These are phyloP conservation scores for Morinoia aosen DNA, from an alignment of 2,888 invertebrate species.

Conservation along the genomic window DNA sequence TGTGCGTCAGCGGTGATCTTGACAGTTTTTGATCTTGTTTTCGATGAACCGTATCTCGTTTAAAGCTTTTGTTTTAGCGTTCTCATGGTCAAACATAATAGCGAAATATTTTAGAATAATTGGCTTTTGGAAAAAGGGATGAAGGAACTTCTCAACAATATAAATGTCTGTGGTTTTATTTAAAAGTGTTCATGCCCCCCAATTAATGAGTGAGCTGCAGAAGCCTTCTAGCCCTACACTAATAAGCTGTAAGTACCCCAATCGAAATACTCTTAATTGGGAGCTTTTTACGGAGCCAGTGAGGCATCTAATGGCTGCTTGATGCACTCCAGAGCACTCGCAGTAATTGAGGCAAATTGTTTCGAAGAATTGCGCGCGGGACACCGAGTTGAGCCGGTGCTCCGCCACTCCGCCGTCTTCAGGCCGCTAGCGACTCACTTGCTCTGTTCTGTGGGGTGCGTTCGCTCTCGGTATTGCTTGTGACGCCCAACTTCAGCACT, in stretches of 20 bases:
- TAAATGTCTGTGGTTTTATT: not conserved
- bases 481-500: not conserved
- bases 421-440: not conserved
- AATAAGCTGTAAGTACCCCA: not conserved
- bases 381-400: not conserved
- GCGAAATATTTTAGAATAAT: not conserved
- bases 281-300: not conserved
- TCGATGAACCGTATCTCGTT: no score
- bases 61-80: no score
- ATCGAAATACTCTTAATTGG: slow-evolving; percentile 9
- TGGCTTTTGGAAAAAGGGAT: not conserved
- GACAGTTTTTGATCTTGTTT: no score
- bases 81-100: not conserved
- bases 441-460: not conserved
- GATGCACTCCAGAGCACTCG: not conserved
- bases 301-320: not conserved
- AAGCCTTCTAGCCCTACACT: not conserved
- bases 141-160: not conserved
- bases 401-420: not conserved
- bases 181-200: not conserved
- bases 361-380: not conserved
- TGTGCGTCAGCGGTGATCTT: no score
- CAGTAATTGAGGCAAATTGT: slow-evolving; percentile 12
- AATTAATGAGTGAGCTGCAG: not conserved
- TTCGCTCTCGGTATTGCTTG: not conserved